Evolutionary conservation across 2,113 vertebrate genomes (phyloP), one percentile per base, ranked within the genome.

Genomic region (Periophthalmus modestus): DNA sequence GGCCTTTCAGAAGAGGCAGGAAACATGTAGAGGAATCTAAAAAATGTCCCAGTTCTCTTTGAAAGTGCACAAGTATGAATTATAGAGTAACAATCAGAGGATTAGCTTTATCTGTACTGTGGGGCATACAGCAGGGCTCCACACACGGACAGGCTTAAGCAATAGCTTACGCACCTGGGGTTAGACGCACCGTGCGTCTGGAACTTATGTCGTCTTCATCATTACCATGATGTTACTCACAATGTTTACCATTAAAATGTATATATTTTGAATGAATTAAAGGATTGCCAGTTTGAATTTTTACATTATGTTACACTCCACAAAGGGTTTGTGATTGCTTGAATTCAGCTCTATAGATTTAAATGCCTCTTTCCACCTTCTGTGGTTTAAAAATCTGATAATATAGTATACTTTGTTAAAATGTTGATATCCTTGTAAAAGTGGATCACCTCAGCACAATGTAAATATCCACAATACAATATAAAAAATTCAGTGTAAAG

Each of bases 11-110:
- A 24, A 67, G 10, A 46, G 34, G 46, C 34, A 62, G 59, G 59
- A 65, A 65, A 65, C 62, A 65, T 65, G 33, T 65, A 43, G 62
- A 21, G 62, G 62, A 65, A 65, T 65, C 62, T 43, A 39, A 65
- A 43, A 65, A 39, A 65, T 65, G 34, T 65, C 34, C 62, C 10
- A n/a, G 62, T 43, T 65, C 62, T 39, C 33, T 65, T 65, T 65
- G 61, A 65, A 36, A 39, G 33, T 12, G 18, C 18, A n/a, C 15
- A 65, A 65, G 62, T 43, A 65, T 65, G 62, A 65, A 65, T 65
- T 65, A 34, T 65, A 65, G 34, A 39, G 62, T 65, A 65, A 65
- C 62, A 65, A 65, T 65, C 62, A 65, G 18, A 65, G 62, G 62
- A 65, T 65, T 65, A 65, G 33, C 62, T 21, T 65, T 34, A 62